phyloP scores from a whole-genome alignment of 2,113 vertebrate species.

The Anoura caudifer region DNA sequence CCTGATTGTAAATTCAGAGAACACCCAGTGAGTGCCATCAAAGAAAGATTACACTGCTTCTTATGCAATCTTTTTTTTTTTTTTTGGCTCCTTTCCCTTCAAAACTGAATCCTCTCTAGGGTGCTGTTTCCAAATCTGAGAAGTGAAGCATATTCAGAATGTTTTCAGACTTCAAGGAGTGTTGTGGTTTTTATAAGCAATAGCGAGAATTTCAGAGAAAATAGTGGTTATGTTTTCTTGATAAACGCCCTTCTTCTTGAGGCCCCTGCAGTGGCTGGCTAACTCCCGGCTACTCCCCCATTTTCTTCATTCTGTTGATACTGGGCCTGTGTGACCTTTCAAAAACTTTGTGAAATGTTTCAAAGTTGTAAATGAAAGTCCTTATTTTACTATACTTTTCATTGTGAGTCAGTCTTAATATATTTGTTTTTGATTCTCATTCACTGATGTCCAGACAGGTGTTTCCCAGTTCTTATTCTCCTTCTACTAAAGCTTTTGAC shows the following conservation, averaged over 20 bases:
- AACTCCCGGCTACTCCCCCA: neutral
- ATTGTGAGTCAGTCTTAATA: neutral
- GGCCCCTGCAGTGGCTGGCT: neutral
- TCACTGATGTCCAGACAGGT: neutral
- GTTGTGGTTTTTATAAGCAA: constrained; percentile 39
- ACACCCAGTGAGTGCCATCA: constrained; percentile 57
- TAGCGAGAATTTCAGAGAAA: constrained; percentile 37
- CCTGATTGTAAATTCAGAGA: constrained; percentile 72
- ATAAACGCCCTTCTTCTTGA: constrained; percentile 23
- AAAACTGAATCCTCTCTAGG: constrained; percentile 48
- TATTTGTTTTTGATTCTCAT: neutral
- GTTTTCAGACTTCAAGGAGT: constrained; percentile 48
- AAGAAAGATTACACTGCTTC: constrained; percentile 62
- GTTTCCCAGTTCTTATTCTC: constrained; percentile 8
- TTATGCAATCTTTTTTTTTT: constrained; percentile 40
- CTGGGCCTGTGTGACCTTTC: neutral
- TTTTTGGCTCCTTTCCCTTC: constrained; percentile 14
- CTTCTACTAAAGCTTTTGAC: neutral
- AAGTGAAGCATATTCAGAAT: constrained; percentile 49
- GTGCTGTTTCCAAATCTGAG: constrained; percentile 52
- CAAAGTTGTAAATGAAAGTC: neutral
- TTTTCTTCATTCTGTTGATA: neutral
- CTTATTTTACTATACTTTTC: neutral
- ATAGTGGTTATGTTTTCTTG: constrained; percentile 23
- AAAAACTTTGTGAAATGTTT: constrained; percentile 28